phyloP scores from a whole-genome alignment of 2,113 vertebrate species.

The Guaruba guarouba region DNA sequence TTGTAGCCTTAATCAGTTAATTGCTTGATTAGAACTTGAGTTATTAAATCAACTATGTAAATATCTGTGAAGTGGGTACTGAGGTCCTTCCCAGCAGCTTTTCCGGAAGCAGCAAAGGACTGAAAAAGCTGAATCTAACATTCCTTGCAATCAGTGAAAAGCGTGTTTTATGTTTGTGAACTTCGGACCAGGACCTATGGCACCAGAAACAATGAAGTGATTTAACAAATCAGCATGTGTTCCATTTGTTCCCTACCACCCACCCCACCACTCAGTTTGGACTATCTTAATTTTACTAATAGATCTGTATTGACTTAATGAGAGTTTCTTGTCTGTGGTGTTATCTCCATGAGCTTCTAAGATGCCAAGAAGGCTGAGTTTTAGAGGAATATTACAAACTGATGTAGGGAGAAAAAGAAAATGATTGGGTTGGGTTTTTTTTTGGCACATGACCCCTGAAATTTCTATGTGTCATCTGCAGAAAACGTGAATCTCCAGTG shows the following conservation, averaged over 20 bases:
- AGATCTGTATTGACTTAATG: neutral
- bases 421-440: fast-evolving
- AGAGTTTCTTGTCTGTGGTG: neutral
- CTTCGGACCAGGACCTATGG: neutral
- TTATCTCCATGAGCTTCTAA: neutral
- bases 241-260: neutral
- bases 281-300: neutral
- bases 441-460: neutral
- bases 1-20: neutral
- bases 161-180: neutral
- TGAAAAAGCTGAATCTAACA: neutral
- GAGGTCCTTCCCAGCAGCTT: neutral
- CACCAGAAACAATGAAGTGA: neutral
- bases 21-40: neutral
- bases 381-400: neutral
- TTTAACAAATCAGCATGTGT: neutral
- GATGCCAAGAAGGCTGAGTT: neutral
- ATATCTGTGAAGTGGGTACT: neutral
- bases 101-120: neutral
- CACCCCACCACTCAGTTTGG: neutral
- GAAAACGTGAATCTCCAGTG: neutral
- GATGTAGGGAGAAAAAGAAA: neutral
- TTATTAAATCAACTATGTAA: neutral
- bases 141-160: neutral
- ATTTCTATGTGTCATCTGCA: neutral